Conservation (phyloP, 2,113 vertebrate species). For the Thermophis baileyi region DNA sequence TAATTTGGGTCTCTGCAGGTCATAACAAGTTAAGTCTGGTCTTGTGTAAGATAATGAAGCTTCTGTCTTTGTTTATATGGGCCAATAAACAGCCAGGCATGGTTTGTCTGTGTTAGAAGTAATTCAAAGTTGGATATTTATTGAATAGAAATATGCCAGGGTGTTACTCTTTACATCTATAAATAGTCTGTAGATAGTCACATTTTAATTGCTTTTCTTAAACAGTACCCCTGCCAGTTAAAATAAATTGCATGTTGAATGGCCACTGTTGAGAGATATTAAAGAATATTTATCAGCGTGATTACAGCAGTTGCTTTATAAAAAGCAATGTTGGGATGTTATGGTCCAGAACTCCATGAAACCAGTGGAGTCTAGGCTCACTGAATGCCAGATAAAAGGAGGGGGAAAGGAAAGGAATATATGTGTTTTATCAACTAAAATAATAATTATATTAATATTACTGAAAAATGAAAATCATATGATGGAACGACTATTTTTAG, state of each 20-base stretch:
- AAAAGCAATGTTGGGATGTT: constrained; percentile 1
- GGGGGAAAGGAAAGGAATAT: background rate
- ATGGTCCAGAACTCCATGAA: background rate
- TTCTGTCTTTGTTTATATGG: constrained; percentile 2
- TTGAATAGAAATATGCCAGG: constrained; percentile 11
- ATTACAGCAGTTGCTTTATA: constrained; percentile 17
- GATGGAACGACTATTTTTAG: background rate
- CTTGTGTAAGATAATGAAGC: constrained; percentile 8
- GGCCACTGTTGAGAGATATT: constrained; percentile 15
- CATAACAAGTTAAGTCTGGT: background rate
- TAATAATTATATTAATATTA: background rate
- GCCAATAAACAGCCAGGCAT: constrained; percentile 31
- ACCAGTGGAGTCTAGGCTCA: background rate
- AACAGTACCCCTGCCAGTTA: constrained; percentile 11
- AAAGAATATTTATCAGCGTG: constrained; percentile 37
- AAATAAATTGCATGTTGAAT: constrained; percentile 24
- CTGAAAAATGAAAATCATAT: background rate
- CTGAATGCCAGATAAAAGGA: background rate
- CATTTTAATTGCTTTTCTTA: constrained; percentile 54
- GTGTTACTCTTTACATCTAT: constrained; percentile 34
- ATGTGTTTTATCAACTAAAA: background rate
- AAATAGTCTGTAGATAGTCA: constrained; percentile 20
- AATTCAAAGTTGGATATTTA: constrained; percentile 32
- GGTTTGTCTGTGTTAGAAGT: background rate
- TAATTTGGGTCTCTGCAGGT: constrained; percentile 17